Evolutionary conservation across 2,888 invertebrate genomes (phyloP), one percentile per base, ranked within the genome.

Genomic region (Leucozona laternaria): DNA sequence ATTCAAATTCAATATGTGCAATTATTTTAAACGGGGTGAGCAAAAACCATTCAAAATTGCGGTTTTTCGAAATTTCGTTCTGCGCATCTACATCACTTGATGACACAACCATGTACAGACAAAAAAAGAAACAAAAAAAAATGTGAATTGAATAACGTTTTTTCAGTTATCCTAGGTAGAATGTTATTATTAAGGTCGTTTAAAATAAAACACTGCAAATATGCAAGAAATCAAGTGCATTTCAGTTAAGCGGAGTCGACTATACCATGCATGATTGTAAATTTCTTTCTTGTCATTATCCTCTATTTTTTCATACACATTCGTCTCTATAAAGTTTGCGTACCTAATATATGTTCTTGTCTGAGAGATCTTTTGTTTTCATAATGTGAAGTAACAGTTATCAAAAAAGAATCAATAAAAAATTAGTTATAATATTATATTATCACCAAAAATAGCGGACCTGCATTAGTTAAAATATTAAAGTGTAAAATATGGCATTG

Each of bases 401-500:
- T 8, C 5, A 50, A 25, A 50, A 50, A 2, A 22, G 8, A 5
- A 22, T 11, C 13, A 50, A 50, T 53, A 15, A 8, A 15, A 53
- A 53, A 53, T 22, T 22, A 50, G 15, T 50, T 53, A n/a, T 8
- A 8, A n/a, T 25, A 7, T n/a, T 25, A 7, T 25, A 53, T 2
- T 25, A 53, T 2, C 15, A 25, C 4, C 7, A 8, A 7, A 28
- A 53, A n/a, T 28, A 15, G 22, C 25, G 22, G 22, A 50, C 2
- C 8, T 13, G 43, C 6, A 22, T 13, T 11, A 48, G 25, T 53
- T 28, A 0, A 53, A 53, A 28, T 8, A 53, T 28, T 25, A 28
- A 6, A 13, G 2, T 13, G 5, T 13, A 13, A 20, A 20, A 20
- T 58, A 84, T 84, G 84, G 70, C 84, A 43, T 60, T 66, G 11